Evolutionary conservation across 2,888 invertebrate genomes (phyloP), one percentile per base, ranked within the genome.

Genomic region (Mechanitis mazaeus): DNA sequence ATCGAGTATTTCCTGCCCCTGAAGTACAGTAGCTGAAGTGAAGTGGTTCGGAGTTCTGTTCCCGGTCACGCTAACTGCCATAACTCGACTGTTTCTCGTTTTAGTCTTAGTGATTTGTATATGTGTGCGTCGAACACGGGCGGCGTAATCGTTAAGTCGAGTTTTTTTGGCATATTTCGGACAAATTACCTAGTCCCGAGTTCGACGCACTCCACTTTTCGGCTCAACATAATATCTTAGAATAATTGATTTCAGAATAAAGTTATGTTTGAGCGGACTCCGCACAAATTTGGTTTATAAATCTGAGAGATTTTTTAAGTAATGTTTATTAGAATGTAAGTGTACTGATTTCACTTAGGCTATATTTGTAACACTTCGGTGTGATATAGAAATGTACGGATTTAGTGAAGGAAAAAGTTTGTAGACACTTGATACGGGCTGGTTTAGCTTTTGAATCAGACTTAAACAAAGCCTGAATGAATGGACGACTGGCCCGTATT

Each of bases 201-300:
- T 7, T 42, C 9, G 50, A 50, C 31, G 6, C 7, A 7, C 50
- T 9, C 50, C 50, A 31, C 3, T 50, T 50, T 50, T 50, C 2
- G 50, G 50, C 50, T 50, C 50, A 50, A 50, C 31, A 9, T 50
- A 11, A 42, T 50, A 28, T 50, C 31, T 28, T 50, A 31, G 50
- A 31, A 7, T 62, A 58, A 60, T 56, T 63, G 53, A 55, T 65
- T 65, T 58, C 64, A 53, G 42, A 56, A 58, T 28, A 54, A 11
- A 33, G 42, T 55, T 60, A 60, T 33, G 54, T 59, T 62, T 12
- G 61, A 59, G 59, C 56, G 33, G 47, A 47, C 55, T 60, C 79
- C 81, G 83, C 84, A 80, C 83, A 77, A 82, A 82, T 74, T 20
- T 71, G 63, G 71, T 75, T 78, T 79, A 76, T 77, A 70, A 75